These are phyloP conservation scores for Cairina moschata DNA, from an alignment of 2,113 vertebrate species.

Conservation along the genomic window DNA sequence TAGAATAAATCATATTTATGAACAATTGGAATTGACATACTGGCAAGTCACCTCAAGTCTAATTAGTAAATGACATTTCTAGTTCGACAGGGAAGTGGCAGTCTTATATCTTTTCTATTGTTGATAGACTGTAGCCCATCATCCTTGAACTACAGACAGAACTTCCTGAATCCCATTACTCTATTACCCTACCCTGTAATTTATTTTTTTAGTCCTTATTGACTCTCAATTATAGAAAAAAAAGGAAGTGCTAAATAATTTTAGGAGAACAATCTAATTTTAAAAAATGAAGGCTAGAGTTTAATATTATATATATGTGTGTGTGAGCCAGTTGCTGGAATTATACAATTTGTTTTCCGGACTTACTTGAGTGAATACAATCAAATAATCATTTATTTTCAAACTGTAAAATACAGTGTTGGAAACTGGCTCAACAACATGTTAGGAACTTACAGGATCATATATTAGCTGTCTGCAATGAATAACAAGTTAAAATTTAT, in stretches of 20 bases:
- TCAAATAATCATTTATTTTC: slow-evolving; percentile 23
- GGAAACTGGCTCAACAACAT: slow-evolving; percentile 8
- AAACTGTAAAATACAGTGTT: not conserved
- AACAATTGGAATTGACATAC: not conserved
- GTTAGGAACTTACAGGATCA: not conserved
- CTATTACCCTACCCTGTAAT: not conserved
- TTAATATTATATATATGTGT: not conserved
- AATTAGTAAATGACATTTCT: not conserved
- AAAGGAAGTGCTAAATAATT: slow-evolving; percentile 11
- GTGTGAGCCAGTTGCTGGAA: not conserved
- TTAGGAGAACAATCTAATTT: not conserved
- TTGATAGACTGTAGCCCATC: not conserved
- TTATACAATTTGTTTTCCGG: not conserved
- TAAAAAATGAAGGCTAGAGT: not conserved
- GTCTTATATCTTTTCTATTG: not conserved
- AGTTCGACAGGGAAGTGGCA: not conserved
- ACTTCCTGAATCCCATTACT: not conserved
- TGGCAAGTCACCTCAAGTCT: not conserved
- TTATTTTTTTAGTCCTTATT: not conserved
- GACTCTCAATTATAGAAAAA: slow-evolving; percentile 9
- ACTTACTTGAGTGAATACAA: not conserved
- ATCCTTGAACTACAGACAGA: not conserved
- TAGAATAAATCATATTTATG: not conserved
- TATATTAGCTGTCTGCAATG: not conserved
- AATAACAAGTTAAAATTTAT: not conserved